These are phyloP conservation scores for Drosophila nr. perissopoda DNA, from an alignment of 2,888 invertebrate genomes.

Conservation along the genomic window DNA sequence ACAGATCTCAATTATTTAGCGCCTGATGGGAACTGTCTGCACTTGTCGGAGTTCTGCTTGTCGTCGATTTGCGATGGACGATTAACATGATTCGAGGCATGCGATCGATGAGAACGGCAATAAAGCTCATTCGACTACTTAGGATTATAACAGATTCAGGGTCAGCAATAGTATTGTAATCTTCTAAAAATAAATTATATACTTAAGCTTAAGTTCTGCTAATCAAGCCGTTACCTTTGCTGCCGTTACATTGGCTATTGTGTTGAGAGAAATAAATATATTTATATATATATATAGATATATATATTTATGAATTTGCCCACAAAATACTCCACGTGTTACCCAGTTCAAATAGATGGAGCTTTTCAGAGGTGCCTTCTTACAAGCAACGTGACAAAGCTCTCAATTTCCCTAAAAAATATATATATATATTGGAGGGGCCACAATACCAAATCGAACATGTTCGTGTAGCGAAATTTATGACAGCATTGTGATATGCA, in stretches of 20 bases:
- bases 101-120: neutral
- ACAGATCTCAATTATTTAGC: conserved; percentile 17
- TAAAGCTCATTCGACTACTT: conserved; percentile 4
- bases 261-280: neutral
- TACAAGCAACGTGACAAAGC: conserved; percentile 21
- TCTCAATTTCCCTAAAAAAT: conserved; percentile 9
- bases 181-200: conserved; percentile 7
- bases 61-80: neutral
- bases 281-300: neutral
- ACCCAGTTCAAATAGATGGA: conserved; percentile 17
- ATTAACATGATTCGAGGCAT: conserved; percentile 41
- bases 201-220: conserved; percentile 3
- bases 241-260: neutral
- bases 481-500: conserved; percentile 37
- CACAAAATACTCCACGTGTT: conserved; percentile 19
- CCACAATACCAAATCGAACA: conserved; percentile 6
- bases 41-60: conserved; percentile 22
- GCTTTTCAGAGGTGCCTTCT: neutral
- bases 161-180: conserved; percentile 1
- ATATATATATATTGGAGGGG: neutral
- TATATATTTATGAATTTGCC: neutral
- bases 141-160: conserved; percentile 9
- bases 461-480: conserved; percentile 21
- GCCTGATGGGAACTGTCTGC: conserved; percentile 30
- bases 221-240: neutral